Evolutionary conservation across 2,888 invertebrate species (phyloP), one percentile per base, ranked within the genome.

Genomic region (Sclerodermus sp.): DNA sequence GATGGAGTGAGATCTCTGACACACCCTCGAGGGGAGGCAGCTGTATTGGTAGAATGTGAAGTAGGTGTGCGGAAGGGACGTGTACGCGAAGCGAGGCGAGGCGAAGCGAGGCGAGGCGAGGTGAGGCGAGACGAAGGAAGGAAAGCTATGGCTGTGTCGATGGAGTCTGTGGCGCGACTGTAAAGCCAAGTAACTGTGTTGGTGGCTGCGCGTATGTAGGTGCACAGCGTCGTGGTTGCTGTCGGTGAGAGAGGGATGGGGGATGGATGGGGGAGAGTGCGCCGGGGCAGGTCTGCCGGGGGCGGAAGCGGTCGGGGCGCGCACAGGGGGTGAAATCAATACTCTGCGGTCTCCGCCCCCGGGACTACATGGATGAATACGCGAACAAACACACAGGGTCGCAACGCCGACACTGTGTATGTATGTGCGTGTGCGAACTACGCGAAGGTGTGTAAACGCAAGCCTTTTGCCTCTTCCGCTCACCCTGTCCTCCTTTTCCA

Each of bases 281-380:
- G 55, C 55, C 53, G 49, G 50, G 55, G 47, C 53, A 55, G 39
- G 47, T 48, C 12, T 50, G 50, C 17, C 45, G 52, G 57, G 57
- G 51, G 55, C 53, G 57, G 60, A 51, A 57, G 51, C 51, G 50
- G 59, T 58, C 46, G 57, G 55, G 59, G 50, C 53, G 62, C 53
- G 58, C 43, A 60, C 62, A 64, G 68, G 61, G 66, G 70, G 65
- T 74, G 73, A 75, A 75, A 75, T 76, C 75, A 76, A 74, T 74
- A 75, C 74, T 75, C 69, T 71, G 74, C 69, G 74, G 75, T 75
- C 74, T 74, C 74, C 73, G 71, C 73, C 71, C 70, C 68, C 73
- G 68, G 64, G 64, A 69, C 64, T 71, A 71, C 66, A 67, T 63
- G 67, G 64, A 67, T 63, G 66, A 66, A 62, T 67, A 71, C 71